These are phyloP conservation scores for Alfaro cultratus DNA, from an alignment of 2,797 vertebrate species.

Conservation along the genomic window DNA sequence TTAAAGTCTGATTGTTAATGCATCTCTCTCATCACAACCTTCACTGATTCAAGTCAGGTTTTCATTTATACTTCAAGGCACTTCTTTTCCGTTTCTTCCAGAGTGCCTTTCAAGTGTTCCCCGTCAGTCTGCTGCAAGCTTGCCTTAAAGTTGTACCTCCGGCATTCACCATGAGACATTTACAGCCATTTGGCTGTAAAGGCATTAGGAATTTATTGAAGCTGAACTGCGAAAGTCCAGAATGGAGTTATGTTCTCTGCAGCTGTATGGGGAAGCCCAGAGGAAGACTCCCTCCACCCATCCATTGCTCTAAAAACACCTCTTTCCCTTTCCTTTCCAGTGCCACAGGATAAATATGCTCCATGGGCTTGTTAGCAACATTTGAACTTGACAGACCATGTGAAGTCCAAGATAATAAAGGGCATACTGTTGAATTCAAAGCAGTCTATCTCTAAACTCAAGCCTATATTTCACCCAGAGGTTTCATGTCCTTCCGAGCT, in stretches of 20 bases:
- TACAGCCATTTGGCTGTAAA: constrained; percentile 19
- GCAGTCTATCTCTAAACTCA: neutral
- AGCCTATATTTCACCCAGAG: constrained; percentile 2
- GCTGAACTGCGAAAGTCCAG: constrained; percentile 36
- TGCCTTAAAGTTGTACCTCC: constrained; percentile 22
- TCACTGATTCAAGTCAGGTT: constrained; percentile 65
- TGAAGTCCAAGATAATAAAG: constrained; percentile 1
- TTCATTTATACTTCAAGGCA: constrained; percentile 64
- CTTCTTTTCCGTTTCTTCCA: constrained; percentile 57
- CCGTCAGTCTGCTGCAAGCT: constrained; percentile 23
- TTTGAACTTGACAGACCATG: constrained; percentile 30
- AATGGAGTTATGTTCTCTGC: constrained; percentile 37
- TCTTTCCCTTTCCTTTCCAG: constrained; percentile 44
- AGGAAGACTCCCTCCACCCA: constrained; percentile 44
- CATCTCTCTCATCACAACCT: constrained; percentile 59
- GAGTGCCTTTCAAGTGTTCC: constrained; percentile 47
- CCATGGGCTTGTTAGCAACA: constrained; percentile 39
- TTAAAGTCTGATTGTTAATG: constrained; percentile 76
- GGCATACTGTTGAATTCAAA: neutral
- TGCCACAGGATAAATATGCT: constrained; percentile 35
- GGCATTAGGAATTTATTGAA: constrained; percentile 20
- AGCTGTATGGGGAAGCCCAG: constrained; percentile 63
- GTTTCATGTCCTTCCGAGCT: constrained; percentile 42
- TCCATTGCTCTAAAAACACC: constrained; percentile 26
- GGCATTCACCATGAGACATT: constrained; percentile 11